Evolutionary conservation across 1,140 invertebrate genomes (phyloP), one percentile per base, ranked within the genome.

Genomic region (Cylas formicarius): DNA sequence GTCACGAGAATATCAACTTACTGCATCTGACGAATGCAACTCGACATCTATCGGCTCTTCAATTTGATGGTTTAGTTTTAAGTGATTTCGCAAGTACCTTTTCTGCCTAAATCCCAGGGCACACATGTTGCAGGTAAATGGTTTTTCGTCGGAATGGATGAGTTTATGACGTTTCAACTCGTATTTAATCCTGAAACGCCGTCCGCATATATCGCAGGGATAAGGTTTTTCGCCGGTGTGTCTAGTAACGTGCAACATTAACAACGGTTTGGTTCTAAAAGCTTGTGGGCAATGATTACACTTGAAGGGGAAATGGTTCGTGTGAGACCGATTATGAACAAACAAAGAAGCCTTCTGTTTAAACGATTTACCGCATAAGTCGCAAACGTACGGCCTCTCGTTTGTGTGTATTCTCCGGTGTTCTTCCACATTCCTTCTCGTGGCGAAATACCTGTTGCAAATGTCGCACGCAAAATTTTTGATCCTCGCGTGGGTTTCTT

Each of bases 191-290:
- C 67, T 49, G 53, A 69, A 67, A 52, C 59, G 46, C 39, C 61
- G 48, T 23, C 66, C 54, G 58, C 84, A 85, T 6, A 72, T 57
- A 4, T 68, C 67, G 58, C 82, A 85, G 3, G 62, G 63, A 62
- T 76, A 78, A 2, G 81, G 79, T 43, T 78, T 72, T 42, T 83
- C 78, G 4, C 76, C 76, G 0, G 77, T 79, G 59, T 86, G 82
- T 35, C 72, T 72, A 1, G 76, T 71, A 4, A 73, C 57, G 56
- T 83, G 80, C 28, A 75, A 52, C 39, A 71, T 58, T 10, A 81
- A 58, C 0, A 74, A 69, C 11, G 74, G 72, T 29, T 70, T 73
- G 5, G 76, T 73, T 22, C 74, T 65, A 56, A 81, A 82, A 21
- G 67, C 66, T 27, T 78, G 70, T 13, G 73, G 66, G 63, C 84